Evolutionary conservation across 1,140 invertebrate genomes (phyloP), one percentile per base, ranked within the genome.

Genomic region (Hypsibius dujardini): DNA sequence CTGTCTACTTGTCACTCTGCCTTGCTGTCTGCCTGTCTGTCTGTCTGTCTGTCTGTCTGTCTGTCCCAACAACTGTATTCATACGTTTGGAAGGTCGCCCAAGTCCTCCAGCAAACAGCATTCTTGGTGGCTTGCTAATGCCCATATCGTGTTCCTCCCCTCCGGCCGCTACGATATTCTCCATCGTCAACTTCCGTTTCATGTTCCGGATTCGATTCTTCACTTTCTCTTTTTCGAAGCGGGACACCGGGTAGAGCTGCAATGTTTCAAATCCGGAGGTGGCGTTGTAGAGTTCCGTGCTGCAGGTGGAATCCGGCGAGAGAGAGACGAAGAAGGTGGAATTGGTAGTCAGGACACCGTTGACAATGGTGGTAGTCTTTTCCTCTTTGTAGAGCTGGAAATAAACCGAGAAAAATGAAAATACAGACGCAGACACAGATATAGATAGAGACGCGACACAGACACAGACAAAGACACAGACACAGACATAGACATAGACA

Each of bases 381-480:
- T 67, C 62, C 62, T 67, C 62, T 42, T 67, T 67, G 62, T 15
- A 67, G 12, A 67, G 45, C 62, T 67, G 42, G n/a, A 56, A 56
- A 56, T 56, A 56, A 56, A 7, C 7, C n/a, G n/a, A 56, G 7
- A 56, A 56, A 56, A 56, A 56, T 12, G 7, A 56, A 56, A 56
- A 7, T 56, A 7, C 7, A 56, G n/a, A 56, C n/a, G 7, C n/a
- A 7, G 50, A 56, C 50, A n/a, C n/a, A 12, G 7, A 67, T 12
- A 67, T 12, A 12, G 45, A 67, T 7, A 12, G 42, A 67, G n/a
- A 28, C 28, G 28, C 28, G 28, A 28, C 28, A 28, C 28, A 28
- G 28, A 28, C 28, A 28, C 28, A 28, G 28, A 28, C 28, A 28
- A 28, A 28, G 28, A 28, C 28, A 28, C 28, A 28, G 28, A 28